phyloP scores from a whole-genome alignment of 2,797 vertebrate species.

The Crenichthys baileyi region DNA sequence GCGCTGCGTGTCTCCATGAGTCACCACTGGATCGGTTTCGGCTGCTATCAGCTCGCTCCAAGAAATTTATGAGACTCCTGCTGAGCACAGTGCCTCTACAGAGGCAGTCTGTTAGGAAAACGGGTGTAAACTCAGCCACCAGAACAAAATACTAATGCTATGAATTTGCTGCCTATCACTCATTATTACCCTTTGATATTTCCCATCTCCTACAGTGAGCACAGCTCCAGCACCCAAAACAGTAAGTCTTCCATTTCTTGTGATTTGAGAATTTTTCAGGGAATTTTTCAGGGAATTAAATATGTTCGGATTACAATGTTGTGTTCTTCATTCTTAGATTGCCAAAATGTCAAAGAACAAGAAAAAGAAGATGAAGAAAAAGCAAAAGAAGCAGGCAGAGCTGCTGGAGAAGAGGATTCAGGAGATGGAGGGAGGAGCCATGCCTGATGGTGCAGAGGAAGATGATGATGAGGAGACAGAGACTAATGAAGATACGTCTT shows the following conservation, averaged over 20 bases:
- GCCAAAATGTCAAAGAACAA: slow-evolving; percentile 99
- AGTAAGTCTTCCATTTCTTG: slow-evolving; percentile 79
- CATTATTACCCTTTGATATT: slow-evolving; percentile 42
- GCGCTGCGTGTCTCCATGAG: slow-evolving; percentile 45
- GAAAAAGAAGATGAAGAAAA: slow-evolving; percentile 99
- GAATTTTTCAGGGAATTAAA: not conserved
- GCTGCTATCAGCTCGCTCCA: slow-evolving; percentile 51
- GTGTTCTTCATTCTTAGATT: slow-evolving; percentile 71
- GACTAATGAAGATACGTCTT: slow-evolving; percentile 74
- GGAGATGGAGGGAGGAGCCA: slow-evolving; percentile 83
- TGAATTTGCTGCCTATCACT: slow-evolving; percentile 33
- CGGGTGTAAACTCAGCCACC: slow-evolving; percentile 44
- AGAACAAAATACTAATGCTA: slow-evolving; percentile 48
- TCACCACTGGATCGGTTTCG: slow-evolving; percentile 60
- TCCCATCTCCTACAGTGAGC: slow-evolving; percentile 86
- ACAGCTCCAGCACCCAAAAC: slow-evolving; percentile 94
- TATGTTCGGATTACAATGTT: not conserved
- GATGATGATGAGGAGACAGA: slow-evolving; percentile 85
- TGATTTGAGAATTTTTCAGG: not conserved
- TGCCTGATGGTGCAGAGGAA: slow-evolving; percentile 80
- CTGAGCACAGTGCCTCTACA: slow-evolving; percentile 28
- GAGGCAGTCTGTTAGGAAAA: slow-evolving; percentile 46
- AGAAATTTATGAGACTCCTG: slow-evolving; percentile 30
- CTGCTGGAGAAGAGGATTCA: slow-evolving; percentile 93
- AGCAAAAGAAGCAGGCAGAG: slow-evolving; percentile 95